phyloP scores from a whole-genome alignment of 2,888 invertebrate genomes.

The Temnothorax unifasciatus region DNA sequence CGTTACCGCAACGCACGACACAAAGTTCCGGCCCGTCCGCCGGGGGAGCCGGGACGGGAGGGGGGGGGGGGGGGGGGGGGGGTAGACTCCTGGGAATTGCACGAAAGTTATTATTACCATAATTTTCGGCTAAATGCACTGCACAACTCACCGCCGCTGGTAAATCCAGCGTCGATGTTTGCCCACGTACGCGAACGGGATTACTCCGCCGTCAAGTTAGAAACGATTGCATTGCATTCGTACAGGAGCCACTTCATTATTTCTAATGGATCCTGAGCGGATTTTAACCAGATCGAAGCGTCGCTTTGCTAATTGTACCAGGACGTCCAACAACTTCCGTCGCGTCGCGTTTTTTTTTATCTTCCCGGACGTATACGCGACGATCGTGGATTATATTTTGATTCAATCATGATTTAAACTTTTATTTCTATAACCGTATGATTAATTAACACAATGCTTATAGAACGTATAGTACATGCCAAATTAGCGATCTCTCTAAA shows the following conservation, averaged over 20 bases:
- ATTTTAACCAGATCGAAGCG: slow-evolving; percentile 54
- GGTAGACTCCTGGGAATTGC: slow-evolving; percentile 55
- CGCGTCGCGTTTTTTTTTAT: slow-evolving; percentile 21
- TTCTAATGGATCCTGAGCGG: slow-evolving; percentile 69
- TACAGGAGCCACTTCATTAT: slow-evolving; percentile 69
- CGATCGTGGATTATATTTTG: not conserved
- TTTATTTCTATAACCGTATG: not conserved
- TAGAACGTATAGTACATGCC: not conserved
- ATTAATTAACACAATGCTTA: not conserved
- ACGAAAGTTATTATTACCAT: slow-evolving; percentile 80
- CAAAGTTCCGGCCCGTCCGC: slow-evolving; percentile 68
- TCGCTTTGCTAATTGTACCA: slow-evolving; percentile 53
- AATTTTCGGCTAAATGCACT: slow-evolving; percentile 80
- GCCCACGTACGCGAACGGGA: slow-evolving; percentile 64
- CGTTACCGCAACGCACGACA: slow-evolving; percentile 62
- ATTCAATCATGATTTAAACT: not conserved
- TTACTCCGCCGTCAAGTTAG: slow-evolving; percentile 61
- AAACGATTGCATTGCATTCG: slow-evolving; percentile 68
- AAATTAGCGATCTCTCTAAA: not conserved
- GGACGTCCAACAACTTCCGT: not conserved
- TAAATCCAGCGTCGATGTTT: slow-evolving; percentile 76
- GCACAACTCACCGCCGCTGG: slow-evolving; percentile 70
- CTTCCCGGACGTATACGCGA: not conserved
- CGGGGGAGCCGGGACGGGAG: slow-evolving; percentile 51
- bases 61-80: not conserved